A percentile compares a stretch with the other conserved stretches of the same genome.
These are phyloP conservation scores for Brachylomia viminalis DNA, from an alignment of 2,888 invertebrate genomes.

Conservation along the genomic window DNA sequence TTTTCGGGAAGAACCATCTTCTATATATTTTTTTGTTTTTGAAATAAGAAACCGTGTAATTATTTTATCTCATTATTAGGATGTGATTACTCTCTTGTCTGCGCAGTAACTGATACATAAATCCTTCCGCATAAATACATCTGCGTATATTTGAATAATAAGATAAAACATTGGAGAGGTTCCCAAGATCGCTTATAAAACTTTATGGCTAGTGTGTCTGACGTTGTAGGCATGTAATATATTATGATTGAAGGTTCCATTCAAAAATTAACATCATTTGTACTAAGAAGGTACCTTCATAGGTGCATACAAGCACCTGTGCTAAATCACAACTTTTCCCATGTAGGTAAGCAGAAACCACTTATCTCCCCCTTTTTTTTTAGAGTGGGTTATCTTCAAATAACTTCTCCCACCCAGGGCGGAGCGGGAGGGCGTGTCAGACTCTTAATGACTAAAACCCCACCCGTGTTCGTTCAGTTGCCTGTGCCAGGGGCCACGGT, in stretches of 20 bases:
- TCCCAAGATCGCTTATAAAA: conserved; percentile 27
- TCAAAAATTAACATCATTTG: background rate
- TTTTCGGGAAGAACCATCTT: conserved; percentile 53
- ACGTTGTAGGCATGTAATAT: background rate
- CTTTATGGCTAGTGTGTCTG: conserved; percentile 25
- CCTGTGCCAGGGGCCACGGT: too few species aligned
- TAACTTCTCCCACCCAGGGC: too few species aligned
- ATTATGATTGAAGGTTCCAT: background rate
- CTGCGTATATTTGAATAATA: conserved; percentile 58
- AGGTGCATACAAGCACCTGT: background rate
- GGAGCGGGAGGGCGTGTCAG: too few species aligned
- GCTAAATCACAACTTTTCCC: background rate
- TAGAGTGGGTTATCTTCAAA: too few species aligned
- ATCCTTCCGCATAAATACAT: conserved; percentile 56
- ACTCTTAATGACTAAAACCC: too few species aligned
- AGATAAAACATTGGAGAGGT: conserved; percentile 59
- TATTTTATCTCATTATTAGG: conserved; percentile 44
- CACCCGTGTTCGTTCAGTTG: too few species aligned
- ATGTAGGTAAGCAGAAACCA: too few species aligned
- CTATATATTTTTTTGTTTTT: conserved; percentile 12
- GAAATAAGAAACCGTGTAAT: background rate
- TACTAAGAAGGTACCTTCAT: background rate
- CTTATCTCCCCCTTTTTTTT: too few species aligned
- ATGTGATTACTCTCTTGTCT: conserved; percentile 53
- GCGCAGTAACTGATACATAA: conserved; percentile 56